Percentiles rank a stretch among this genome's conserved stretches.
Evolutionary conservation across 37 sponge, comb jelly and placozoan species (phyloP).

Genomic region (Geodia barretti): DNA sequence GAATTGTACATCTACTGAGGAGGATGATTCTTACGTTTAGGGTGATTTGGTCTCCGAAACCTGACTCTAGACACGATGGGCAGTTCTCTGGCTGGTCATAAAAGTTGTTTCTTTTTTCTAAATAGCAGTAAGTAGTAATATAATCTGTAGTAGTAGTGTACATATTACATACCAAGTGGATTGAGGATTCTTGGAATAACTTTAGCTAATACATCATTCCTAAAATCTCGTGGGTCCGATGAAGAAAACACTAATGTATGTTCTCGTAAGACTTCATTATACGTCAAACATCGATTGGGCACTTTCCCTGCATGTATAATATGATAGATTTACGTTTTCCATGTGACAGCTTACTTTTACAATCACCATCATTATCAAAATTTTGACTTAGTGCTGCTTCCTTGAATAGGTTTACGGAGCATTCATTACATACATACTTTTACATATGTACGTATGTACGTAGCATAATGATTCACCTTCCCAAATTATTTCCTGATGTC

Average conservation of each 20-base stretch:
- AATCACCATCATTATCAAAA: background rate
- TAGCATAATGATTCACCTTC: background rate
- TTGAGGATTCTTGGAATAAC: constrained; percentile 3
- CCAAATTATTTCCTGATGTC: constrained; percentile 8
- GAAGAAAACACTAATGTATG: background rate
- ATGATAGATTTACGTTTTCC: too few species aligned
- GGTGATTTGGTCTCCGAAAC: constrained; percentile 15
- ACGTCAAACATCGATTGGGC: background rate
- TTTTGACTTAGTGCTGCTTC: background rate
- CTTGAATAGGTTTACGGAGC: background rate
- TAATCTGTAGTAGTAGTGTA: background rate
- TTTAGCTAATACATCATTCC: constrained; percentile 19
- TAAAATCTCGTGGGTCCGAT: background rate
- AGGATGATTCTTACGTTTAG: background rate
- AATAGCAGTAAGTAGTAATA: background rate
- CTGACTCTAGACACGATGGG: background rate
- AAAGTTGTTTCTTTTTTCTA: background rate
- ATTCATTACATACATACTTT: too few species aligned
- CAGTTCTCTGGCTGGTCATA: background rate
- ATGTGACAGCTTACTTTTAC: background rate
- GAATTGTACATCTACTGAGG: background rate
- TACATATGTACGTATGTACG: background rate
- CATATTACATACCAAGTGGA: background rate
- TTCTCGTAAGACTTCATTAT: background rate
- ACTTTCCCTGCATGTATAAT: background rate